These are phyloP conservation scores for Meteorus colon DNA, from an alignment of 2,888 invertebrate species.

Conservation along the genomic window DNA sequence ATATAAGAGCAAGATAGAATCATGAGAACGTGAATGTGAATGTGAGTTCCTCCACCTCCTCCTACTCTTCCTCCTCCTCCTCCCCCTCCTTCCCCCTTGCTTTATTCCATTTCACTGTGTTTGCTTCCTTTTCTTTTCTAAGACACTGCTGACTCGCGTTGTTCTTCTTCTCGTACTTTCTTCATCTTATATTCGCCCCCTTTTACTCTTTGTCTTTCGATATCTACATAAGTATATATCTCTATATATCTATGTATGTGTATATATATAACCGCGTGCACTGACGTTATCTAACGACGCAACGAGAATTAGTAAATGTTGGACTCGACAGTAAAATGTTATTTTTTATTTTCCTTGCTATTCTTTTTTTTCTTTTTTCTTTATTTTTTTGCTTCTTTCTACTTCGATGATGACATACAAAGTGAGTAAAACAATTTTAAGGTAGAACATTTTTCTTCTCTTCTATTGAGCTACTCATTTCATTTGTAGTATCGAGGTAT, in stretches of 20 bases:
- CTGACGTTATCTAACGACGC: constrained; percentile 66
- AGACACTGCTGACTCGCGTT: constrained; percentile 38
- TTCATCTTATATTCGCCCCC: constrained; percentile 8
- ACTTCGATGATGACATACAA: constrained; percentile 10
- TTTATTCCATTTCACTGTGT: constrained; percentile 42
- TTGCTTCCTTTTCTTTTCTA: constrained; percentile 41
- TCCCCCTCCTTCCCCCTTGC: neutral
- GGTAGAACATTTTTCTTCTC: neutral
- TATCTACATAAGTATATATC: constrained; percentile 5
- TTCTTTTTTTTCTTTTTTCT: neutral
- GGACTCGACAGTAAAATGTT: constrained; percentile 9
- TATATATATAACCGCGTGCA: constrained; percentile 22
- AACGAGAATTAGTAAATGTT: constrained; percentile 68
- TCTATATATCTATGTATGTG: neutral
- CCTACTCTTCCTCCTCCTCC: constrained; percentile 28
- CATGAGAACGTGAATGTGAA: neutral
- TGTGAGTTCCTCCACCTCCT: constrained; percentile 35
- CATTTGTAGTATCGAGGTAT: neutral
- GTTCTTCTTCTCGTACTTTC: constrained; percentile 28
- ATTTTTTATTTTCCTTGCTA: constrained; percentile 5
- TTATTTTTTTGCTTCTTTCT: neutral
- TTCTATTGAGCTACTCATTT: neutral
- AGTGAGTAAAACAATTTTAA: neutral
- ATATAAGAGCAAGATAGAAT: neutral
- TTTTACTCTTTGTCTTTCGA: constrained; percentile 17